These are phyloP conservation scores for Spinus olivaceus DNA, from an alignment of 2,797 vertebrate genomes.

Conservation along the genomic window DNA sequence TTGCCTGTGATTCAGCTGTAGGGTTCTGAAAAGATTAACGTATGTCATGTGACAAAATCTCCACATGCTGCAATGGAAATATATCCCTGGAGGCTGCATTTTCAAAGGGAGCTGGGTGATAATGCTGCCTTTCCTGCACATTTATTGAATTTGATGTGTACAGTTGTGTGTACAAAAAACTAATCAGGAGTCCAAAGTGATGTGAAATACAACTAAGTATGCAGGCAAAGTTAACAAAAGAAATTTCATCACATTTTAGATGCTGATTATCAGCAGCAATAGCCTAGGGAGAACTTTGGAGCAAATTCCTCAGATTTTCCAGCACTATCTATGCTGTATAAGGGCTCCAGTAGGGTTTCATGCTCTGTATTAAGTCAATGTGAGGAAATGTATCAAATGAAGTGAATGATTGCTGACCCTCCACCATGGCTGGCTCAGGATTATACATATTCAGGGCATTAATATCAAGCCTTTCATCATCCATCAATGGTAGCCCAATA, in stretches of 20 bases:
- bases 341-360: background rate
- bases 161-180: conserved; percentile 54
- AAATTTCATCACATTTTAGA: conserved; percentile 59
- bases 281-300: conserved; percentile 46
- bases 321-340: background rate
- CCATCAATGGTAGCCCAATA: conserved; percentile 39
- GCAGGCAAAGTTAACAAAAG: conserved; percentile 62
- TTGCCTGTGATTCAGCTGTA: background rate
- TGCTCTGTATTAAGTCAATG: background rate
- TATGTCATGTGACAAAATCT: conserved; percentile 67
- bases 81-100: conserved; percentile 58
- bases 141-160: conserved; percentile 61
- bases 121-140: conserved; percentile 54
- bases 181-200: conserved; percentile 62
- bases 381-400: conserved; percentile 40
- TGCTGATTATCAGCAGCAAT: conserved; percentile 58
- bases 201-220: conserved; percentile 52
- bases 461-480: conserved; percentile 51
- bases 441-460: conserved; percentile 35
- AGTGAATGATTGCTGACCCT: conserved; percentile 44
- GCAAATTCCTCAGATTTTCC: conserved; percentile 40
- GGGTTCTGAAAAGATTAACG: conserved; percentile 60
- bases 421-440: background rate
- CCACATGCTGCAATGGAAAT: conserved; percentile 61
- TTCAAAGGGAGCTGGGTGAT: conserved; percentile 59